These are phyloP conservation scores for Zaprionus camerounensis DNA, from an alignment of 1,140 invertebrate species.

Conservation along the genomic window DNA sequence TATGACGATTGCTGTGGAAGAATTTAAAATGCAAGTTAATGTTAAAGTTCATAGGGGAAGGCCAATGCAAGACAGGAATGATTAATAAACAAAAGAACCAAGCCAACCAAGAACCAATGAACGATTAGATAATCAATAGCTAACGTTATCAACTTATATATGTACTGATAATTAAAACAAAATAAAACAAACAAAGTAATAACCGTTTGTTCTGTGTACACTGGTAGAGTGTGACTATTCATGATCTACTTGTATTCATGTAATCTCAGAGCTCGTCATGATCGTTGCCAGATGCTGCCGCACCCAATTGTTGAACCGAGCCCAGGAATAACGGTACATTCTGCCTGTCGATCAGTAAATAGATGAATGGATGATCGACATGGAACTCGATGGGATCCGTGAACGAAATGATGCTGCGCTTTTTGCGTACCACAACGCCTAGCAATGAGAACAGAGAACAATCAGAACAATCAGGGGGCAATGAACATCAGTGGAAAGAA, in stretches of 20 bases:
- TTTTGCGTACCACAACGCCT: constrained; percentile 59
- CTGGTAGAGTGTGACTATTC: background rate
- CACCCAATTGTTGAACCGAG: constrained; percentile 52
- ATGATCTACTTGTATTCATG: background rate
- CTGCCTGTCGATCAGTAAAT: constrained; percentile 55
- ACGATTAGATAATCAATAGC: constrained; percentile 16
- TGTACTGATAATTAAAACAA: constrained; percentile 13
- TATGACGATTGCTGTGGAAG: constrained; percentile 33
- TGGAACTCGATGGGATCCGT: constrained; percentile 57
- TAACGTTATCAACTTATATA: background rate
- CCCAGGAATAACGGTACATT: constrained; percentile 60
- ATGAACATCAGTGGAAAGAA: background rate
- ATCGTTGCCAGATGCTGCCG: constrained; percentile 23
- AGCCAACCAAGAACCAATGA: background rate
- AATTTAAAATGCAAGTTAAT: constrained; percentile 6
- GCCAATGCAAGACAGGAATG: background rate
- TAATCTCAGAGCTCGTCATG: constrained; percentile 59
- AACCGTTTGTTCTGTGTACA: constrained; percentile 24
- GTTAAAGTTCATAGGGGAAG: background rate
- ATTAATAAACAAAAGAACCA: background rate
- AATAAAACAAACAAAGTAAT: constrained; percentile 9
- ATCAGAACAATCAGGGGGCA: constrained; percentile 12
- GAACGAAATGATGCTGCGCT: constrained; percentile 50
- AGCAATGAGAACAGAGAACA: constrained; percentile 55
- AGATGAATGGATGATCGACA: constrained; percentile 79